Base-by-base conservation (phyloP, 2,797 vertebrate genomes). In the Myripristis jacobus region DNA sequence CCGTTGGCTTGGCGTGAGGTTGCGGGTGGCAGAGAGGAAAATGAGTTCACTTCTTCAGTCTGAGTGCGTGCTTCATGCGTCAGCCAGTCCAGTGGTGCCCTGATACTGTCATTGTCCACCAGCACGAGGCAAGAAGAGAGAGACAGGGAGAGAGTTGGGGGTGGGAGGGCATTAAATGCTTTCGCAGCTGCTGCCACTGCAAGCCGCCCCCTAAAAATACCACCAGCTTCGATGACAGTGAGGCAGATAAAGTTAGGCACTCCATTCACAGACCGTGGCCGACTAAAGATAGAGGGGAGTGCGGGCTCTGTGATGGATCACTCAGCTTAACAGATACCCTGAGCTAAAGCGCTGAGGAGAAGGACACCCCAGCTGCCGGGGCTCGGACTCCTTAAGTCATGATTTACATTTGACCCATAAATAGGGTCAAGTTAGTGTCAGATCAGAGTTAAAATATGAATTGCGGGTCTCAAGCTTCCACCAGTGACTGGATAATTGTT, bases 161-260 rank as follows among this genome's bases (percentile, higher is more conserved):
- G 56, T 21, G 36, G 34, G 24, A n/a, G 38, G 74, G 66, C 64
- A 74, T 85, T 87, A 91, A 92, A 91, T 89, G 89, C 90, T 89
- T 93, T 90, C 47, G 54, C 94, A 95, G 94, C 94, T 94, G 94
- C 89, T 89, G 78, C 84, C 87, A 77, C 75, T 81, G 73, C 84
- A 58, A 84, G 82, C 83, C 66, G n/a, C 65, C 69, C 38, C 80
- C 90, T 93, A 94, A 94, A 94, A 93, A 95, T 94, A 94, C 70
- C 85, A 48, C 21, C 84, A 80, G 90, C 91, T 87, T 90, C 64
- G 61, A 92, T 92, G 92, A 93, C 89, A 82, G 79, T 55, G 76
- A 75, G 79, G 64, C 70, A 88, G 93, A 94, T 94, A 94, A 93
- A 91, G 91, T 92, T 65, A 90, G 88, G 62, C 84, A 21, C 63